Base-by-base conservation (phyloP, 2,888 invertebrate genomes). In the Drosophila colorata region DNA sequence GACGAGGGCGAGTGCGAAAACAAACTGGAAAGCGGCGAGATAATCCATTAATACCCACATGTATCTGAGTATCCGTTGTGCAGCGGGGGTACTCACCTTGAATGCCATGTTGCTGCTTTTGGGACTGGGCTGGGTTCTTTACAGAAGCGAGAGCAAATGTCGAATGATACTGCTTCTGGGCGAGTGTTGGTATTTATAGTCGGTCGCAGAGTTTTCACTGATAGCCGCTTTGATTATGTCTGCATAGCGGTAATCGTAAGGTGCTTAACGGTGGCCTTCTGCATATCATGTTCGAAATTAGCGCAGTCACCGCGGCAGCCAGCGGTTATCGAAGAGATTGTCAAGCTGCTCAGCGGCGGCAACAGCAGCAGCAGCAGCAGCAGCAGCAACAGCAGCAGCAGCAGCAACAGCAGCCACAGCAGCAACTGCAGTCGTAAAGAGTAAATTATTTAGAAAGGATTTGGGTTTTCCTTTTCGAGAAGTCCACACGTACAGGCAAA, bases 1-100 rank as follows among this genome's bases (percentile, higher is more conserved):
- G 31, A 91, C 72, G 67, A 91, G 80, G 55, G 90, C 91, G 52
- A 91, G 73, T 44, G 88, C 90, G 75, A 91, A 87, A 65, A 89
- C 79, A 60, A 90, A 87, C 90, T 90, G 77, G 31, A 78, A 82
- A 65, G 53, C 44, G 18, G 16, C 6, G 46, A 61, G 51, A 49
- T 74, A 74, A 74, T 75, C 74, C 74, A 60, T 65, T 51, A 65
- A 46, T 48, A 49, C 6, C 16, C 20, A 58, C 40, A 25, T 28
- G 11, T 33, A 4, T 33, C 33, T 4, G 16, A 23, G 8, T 41
- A 44, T 63, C 57, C 56, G 59, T 48, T 38, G 46, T 60, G 41
- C 57, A 53, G 41, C 57, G 49, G 35, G 25, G 53, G 7, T 23
- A 41, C 66, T 84, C 70, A 91, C 91, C 89, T 90, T 91, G 80